These are phyloP conservation scores for Sebastes umbrosus DNA, from an alignment of 2,797 vertebrate species.

Conservation along the genomic window DNA sequence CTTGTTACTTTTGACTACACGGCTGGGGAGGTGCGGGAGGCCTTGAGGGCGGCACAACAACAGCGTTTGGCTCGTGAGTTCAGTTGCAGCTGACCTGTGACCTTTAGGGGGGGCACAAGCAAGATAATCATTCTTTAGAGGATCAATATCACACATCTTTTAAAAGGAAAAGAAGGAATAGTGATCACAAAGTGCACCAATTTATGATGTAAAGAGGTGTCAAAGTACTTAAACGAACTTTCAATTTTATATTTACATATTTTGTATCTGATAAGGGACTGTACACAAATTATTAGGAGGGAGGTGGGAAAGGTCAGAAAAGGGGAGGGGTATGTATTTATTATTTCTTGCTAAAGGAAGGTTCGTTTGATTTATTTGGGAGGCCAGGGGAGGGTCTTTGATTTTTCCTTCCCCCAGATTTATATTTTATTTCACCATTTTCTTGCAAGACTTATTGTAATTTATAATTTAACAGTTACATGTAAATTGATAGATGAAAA, in stretches of 20 bases:
- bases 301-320: neutral
- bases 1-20: constrained; percentile 32
- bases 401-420: neutral
- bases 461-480: neutral
- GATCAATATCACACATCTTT: neutral
- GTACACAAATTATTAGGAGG: neutral
- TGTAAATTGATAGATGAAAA: neutral
- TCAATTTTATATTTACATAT: neutral
- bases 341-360: neutral
- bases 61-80: neutral
- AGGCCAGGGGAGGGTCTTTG: neutral
- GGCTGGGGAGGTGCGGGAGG: neutral
- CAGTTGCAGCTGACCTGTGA: constrained; percentile 7
- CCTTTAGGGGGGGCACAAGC: neutral
- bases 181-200: neutral
- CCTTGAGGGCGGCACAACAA: neutral
- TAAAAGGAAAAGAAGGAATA: neutral
- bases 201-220: neutral
- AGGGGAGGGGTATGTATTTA: neutral
- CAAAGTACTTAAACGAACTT: neutral
- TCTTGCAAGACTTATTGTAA: neutral
- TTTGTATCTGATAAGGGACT: neutral
- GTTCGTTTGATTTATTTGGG: neutral
- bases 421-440: neutral
- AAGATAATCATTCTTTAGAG: neutral